Evolutionary conservation across 2,113 vertebrate genomes (phyloP).

Genomic region (Chrysemys picta): DNA sequence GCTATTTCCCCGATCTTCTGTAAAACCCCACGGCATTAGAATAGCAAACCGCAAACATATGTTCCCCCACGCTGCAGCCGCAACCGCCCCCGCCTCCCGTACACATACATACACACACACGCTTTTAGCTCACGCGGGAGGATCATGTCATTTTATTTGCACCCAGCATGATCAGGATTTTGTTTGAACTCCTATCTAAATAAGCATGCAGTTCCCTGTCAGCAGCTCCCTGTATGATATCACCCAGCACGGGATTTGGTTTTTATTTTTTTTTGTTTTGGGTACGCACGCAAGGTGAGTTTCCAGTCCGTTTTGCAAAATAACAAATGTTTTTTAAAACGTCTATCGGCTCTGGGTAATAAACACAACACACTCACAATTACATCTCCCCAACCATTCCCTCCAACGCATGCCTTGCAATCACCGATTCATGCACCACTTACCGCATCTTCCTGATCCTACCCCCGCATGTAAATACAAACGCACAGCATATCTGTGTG

Average conservation of each 20-base stretch:
- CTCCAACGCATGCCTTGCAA: not conserved
- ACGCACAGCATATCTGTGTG: not conserved
- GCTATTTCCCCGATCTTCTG: not conserved
- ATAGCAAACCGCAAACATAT: not conserved
- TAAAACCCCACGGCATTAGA: not conserved
- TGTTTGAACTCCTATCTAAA: not conserved
- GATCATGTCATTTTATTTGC: not conserved
- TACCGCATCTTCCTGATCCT: not conserved
- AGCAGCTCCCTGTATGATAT: not conserved
- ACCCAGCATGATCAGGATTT: not conserved
- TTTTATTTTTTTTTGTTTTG: not conserved
- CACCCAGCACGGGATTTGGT: not conserved
- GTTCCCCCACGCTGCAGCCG: not conserved
- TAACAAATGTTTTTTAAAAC: not conserved
- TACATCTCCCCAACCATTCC: not conserved
- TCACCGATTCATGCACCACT: not conserved
- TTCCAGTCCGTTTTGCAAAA: not conserved
- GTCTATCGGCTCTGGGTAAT: not conserved
- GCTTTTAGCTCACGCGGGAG: not conserved
- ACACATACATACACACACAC: too few species aligned
- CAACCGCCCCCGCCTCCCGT: too few species aligned
- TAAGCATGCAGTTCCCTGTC: not conserved
- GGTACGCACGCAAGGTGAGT: not conserved
- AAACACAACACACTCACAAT: not conserved
- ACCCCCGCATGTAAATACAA: not conserved